These are phyloP conservation scores for Paralichthys olivaceus DNA, from an alignment of 2,113 vertebrate genomes.

Conservation along the genomic window DNA sequence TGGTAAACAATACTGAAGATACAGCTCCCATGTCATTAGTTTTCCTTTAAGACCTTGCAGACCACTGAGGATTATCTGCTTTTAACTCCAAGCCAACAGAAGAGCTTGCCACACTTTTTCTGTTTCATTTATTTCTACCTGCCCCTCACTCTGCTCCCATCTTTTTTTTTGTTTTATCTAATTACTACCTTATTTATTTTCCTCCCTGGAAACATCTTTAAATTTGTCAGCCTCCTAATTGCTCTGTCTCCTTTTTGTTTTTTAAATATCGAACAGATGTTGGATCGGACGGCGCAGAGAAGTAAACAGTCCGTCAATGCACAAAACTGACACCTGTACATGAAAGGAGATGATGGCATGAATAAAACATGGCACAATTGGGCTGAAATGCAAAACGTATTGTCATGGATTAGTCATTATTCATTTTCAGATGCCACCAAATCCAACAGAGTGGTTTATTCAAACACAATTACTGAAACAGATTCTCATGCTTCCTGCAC, in stretches of 20 bases:
- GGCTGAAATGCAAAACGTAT: slow-evolving; percentile 7
- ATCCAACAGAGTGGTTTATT: slow-evolving; percentile 10
- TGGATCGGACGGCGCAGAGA: not conserved
- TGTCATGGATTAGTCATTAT: slow-evolving; percentile 24
- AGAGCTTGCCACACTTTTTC: not conserved
- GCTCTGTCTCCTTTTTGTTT: not conserved
- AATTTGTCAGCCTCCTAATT: not conserved
- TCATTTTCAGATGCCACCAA: slow-evolving; percentile 28
- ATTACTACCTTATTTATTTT: not conserved
- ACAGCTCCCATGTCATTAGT: not conserved
- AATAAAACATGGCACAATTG: slow-evolving; percentile 15
- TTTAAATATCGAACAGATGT: not conserved
- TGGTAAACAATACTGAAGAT: not conserved
- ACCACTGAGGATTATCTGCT: not conserved
- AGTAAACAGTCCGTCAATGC: not conserved
- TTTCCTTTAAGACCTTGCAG: not conserved
- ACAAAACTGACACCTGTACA: slow-evolving; percentile 23
- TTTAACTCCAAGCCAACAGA: not conserved
- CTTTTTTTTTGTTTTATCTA: not conserved
- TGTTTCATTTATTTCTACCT: not conserved
- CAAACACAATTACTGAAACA: not conserved
- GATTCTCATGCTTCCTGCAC: not conserved
- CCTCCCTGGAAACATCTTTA: not conserved
- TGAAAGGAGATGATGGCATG: slow-evolving; percentile 15
- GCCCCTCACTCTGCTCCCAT: not conserved